Percentiles rank a stretch among this genome's conserved stretches.
These are phyloP conservation scores for Rhynchotus rufescens DNA, from an alignment of 2,797 vertebrate species.

Conservation along the genomic window DNA sequence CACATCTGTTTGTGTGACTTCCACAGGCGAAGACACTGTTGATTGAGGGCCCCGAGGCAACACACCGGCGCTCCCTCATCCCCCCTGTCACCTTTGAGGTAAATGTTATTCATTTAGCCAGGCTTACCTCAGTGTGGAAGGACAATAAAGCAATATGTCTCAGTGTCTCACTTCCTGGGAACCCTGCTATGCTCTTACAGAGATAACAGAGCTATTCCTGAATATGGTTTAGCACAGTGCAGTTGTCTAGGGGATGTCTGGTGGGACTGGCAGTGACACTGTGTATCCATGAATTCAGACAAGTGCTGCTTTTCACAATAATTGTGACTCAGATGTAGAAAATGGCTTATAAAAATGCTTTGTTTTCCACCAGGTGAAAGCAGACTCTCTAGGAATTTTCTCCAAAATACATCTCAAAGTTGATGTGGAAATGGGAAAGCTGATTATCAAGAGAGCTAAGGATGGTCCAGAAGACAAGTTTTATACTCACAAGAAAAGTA, in stretches of 20 bases:
- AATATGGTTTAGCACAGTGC: constrained; percentile 2
- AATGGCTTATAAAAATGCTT: neutral
- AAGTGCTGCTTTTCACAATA: neutral
- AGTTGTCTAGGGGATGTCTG: constrained; percentile 4
- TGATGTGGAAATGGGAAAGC: constrained; percentile 94
- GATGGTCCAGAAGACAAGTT: constrained; percentile 96
- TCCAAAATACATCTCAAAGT: constrained; percentile 95
- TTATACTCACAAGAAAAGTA: constrained; percentile 96
- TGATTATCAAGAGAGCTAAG: constrained; percentile 93
- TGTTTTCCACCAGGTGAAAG: constrained; percentile 87
- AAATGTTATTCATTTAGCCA: neutral
- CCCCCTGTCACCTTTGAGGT: constrained; percentile 94
- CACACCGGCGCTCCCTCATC: constrained; percentile 91
- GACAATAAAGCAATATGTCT: neutral
- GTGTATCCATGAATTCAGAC: neutral
- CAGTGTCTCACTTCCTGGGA: neutral
- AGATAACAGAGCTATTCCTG: constrained; percentile 26
- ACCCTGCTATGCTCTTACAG: neutral
- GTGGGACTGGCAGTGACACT: neutral
- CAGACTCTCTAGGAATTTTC: constrained; percentile 90
- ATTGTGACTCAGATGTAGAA: neutral
- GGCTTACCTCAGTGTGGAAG: neutral
- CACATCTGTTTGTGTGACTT: neutral
- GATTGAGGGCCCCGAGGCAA: constrained; percentile 85
- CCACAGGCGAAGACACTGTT: constrained; percentile 82